Base-by-base conservation (phyloP, 2,113 vertebrate species). In the Fregetta grallaria region DNA sequence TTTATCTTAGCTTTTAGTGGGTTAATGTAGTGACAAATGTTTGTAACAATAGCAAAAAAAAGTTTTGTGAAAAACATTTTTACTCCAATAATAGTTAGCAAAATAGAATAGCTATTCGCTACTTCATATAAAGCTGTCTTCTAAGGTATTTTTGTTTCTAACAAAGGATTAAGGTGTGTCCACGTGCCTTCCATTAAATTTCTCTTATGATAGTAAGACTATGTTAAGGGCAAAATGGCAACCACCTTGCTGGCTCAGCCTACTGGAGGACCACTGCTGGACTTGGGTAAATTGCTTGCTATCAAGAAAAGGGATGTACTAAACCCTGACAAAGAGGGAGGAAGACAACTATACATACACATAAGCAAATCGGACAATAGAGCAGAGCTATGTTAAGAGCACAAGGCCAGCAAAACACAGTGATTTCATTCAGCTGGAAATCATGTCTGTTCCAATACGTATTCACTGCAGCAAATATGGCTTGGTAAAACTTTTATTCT, bases 401-500 rank as follows among this genome's bases (percentile, higher is more conserved):
- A 85, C 11, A 56, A 93, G 88, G 70, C 81, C 84, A 84, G 58
- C 1, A 1, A 36, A 70, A 66, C 23, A 61, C 53, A 78, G 75
- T n/a, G 58, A 82, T 88, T 97, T 96, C 42, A 93, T 95, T 94
- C 73, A 74, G 36, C 84, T 88, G 44, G 95, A 96, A 98, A 94
- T 91, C 36, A 44, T 65, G 91, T 95, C 93, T 89, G 55, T 82
- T 97, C 94, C 87, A 90, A 84, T 97, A 89, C 26, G 38, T 91
- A 56, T 45, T 90, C 74, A 42, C 53, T 72, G 61, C 77, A 90
- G 73, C 74, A 97, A 95, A 93, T 38, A 45, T 77, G 73, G 74
- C 70, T 97, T 83, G 76, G 94, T 74, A 91, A 92, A 96, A 97
- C 90, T 98, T 96, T 95, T 94, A 91, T 97, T 97, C 96, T 93